Conservation (phyloP, 2,888 invertebrate genomes). For the Caenorhabditis sp. region DNA sequence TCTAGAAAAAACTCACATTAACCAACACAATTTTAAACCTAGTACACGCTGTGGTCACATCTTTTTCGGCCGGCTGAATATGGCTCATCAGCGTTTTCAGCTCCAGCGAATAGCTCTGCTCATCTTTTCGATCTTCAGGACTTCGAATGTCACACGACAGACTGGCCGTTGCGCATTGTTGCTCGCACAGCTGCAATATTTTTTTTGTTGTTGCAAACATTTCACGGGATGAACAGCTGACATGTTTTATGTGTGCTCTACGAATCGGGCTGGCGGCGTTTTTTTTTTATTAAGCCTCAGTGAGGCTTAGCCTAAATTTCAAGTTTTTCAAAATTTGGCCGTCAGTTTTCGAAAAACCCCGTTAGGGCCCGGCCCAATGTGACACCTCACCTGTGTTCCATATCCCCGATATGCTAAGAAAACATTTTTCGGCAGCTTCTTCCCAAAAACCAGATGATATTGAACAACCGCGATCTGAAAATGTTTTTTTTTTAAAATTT, state of each 20-base stretch:
- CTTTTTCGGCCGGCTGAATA: conserved; percentile 29
- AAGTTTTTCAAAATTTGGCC: too few relatives aligned
- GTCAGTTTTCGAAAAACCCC: too few relatives aligned
- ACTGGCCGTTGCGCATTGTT: conserved; percentile 44
- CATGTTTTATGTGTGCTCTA: too few relatives aligned
- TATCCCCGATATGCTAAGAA: conserved; percentile 57
- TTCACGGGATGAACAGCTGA: too few relatives aligned
- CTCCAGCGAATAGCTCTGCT: conserved; percentile 29
- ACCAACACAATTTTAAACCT: conserved; percentile 43
- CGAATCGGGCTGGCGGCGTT: too few relatives aligned
- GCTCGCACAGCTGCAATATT: conserved; percentile 49
- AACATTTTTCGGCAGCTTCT: conserved; percentile 52
- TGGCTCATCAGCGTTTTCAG: conserved; percentile 29
- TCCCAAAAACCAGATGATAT: conserved; percentile 63
- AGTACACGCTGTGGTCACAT: conserved; percentile 41
- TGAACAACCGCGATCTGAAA: conserved; percentile 54
- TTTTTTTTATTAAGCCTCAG: too few relatives aligned
- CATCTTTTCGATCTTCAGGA: conserved; percentile 45
- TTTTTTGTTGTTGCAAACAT: too few relatives aligned
- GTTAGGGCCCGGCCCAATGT: too few relatives aligned
- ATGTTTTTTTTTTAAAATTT: neutral
- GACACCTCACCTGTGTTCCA: conserved; percentile 46
- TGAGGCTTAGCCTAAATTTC: too few relatives aligned
- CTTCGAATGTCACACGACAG: neutral
- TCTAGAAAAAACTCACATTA: conserved; percentile 30